Evolutionary conservation across 2,113 vertebrate species (phyloP).

Genomic region (Hippocampus barbouri): DNA sequence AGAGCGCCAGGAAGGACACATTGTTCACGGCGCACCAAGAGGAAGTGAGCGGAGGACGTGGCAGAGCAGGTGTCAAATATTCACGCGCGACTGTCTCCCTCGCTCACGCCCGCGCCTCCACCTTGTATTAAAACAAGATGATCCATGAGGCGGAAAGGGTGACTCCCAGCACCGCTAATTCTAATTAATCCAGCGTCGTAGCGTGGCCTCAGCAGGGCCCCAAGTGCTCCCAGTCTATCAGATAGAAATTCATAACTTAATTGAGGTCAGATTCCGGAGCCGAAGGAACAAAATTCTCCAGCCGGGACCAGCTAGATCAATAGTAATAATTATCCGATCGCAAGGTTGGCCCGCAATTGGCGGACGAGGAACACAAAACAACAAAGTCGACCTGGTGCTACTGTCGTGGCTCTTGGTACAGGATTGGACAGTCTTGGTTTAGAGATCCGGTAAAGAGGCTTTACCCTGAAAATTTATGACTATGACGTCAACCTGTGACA

Average conservation of each 20-base stretch:
- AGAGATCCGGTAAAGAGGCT: not conserved
- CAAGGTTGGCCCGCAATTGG: constrained; percentile 73
- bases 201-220: constrained; percentile 77
- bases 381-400: constrained; percentile 33
- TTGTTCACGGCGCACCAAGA: constrained; percentile 1
- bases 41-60: constrained; percentile 18
- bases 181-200: constrained; percentile 95
- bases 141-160: constrained; percentile 85
- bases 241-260: constrained; percentile 99
- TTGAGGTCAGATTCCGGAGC: constrained; percentile 97
- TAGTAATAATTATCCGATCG: constrained; percentile 99
- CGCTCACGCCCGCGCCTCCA: constrained; percentile 57
- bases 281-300: constrained; percentile 95
- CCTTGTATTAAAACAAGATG: constrained; percentile 97
- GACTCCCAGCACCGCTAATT: constrained; percentile 88
- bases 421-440: not conserved
- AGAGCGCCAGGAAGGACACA: constrained; percentile 38
- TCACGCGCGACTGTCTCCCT: constrained; percentile 20
- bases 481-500: not conserved
- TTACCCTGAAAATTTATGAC: not conserved
- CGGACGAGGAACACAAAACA: constrained; percentile 53
- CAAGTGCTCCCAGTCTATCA: constrained; percentile 95
- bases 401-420: constrained; percentile 4
- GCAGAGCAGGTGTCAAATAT: constrained; percentile 11
- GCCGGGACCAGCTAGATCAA: constrained; percentile 93